Conservation (phyloP, 2,888 invertebrate species). For the Trachelus tabidus region DNA sequence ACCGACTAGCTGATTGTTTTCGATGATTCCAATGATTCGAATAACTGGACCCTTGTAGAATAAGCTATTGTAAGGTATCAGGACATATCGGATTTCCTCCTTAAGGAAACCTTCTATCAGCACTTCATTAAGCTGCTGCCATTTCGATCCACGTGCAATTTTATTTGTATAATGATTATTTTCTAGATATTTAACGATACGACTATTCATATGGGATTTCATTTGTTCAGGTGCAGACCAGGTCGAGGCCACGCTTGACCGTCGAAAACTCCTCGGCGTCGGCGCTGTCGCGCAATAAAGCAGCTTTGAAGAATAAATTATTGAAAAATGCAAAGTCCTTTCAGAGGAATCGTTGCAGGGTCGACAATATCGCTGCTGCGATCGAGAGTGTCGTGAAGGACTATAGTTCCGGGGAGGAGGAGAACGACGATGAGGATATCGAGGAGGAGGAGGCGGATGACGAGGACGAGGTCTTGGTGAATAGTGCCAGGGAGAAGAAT, state of each 20-base stretch:
- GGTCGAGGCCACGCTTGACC: slow-evolving; percentile 47
- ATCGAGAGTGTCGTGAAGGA: slow-evolving; percentile 53
- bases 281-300: slow-evolving; percentile 51
- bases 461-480: slow-evolving; percentile 7
- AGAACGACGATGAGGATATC: slow-evolving; percentile 12
- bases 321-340: slow-evolving; percentile 61
- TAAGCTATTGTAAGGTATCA: background rate
- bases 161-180: background rate
- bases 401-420: slow-evolving; percentile 21
- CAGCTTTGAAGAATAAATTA: slow-evolving; percentile 54
- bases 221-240: slow-evolving; percentile 51
- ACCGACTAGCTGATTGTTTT: background rate
- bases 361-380: slow-evolving; percentile 53
- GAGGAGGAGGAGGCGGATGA: slow-evolving; percentile 21
- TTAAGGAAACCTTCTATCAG: background rate
- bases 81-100: background rate
- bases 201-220: background rate
- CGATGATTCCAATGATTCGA: background rate
- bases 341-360: slow-evolving; percentile 54
- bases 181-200: too few relatives aligned
- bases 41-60: background rate
- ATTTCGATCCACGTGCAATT: background rate
- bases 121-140: background rate
- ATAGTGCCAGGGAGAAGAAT: background rate
- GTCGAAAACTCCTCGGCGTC: slow-evolving; percentile 43